Evolutionary conservation across 1,140 invertebrate species (phyloP).

Genomic region (Danaus melanippus): DNA sequence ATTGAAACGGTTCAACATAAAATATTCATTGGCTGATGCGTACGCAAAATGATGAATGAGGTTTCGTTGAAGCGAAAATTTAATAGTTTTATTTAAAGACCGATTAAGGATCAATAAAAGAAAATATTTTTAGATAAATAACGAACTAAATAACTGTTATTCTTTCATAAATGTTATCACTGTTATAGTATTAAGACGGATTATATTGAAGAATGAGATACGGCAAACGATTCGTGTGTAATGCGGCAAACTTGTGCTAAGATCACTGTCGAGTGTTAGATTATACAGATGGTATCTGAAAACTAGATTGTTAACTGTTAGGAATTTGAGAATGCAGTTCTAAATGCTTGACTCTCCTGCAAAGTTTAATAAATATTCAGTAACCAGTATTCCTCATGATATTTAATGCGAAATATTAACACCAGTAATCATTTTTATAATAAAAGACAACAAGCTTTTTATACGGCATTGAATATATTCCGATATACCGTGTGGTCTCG

Average conservation of each 20-base stretch:
- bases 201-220: too few relatives aligned
- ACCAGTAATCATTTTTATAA: too few relatives aligned
- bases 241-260: too few relatives aligned
- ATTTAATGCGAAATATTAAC: too few relatives aligned
- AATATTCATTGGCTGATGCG: conserved; percentile 35
- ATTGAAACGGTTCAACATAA: conserved; percentile 33
- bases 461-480: too few relatives aligned
- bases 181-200: conserved; percentile 23
- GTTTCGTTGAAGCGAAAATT: conserved; percentile 23
- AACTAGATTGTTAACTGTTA: conserved; percentile 45
- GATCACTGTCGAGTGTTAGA: too few relatives aligned
- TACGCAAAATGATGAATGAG: conserved; percentile 36
- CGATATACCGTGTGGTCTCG: conserved; percentile 8
- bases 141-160: conserved; percentile 38
- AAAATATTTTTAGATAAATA: conserved; percentile 44
- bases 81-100: conserved; percentile 24
- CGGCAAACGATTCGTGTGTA: too few relatives aligned
- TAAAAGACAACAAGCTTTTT: too few relatives aligned
- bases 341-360: conserved; percentile 27
- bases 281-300: conserved; percentile 36
- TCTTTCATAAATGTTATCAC: conserved; percentile 23
- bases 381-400: neutral
- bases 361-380: conserved; percentile 18
- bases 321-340: conserved; percentile 44
- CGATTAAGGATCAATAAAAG: conserved; percentile 23